Base-by-base conservation (phyloP, 2,797 vertebrate genomes). In the Labeo calbasu region DNA sequence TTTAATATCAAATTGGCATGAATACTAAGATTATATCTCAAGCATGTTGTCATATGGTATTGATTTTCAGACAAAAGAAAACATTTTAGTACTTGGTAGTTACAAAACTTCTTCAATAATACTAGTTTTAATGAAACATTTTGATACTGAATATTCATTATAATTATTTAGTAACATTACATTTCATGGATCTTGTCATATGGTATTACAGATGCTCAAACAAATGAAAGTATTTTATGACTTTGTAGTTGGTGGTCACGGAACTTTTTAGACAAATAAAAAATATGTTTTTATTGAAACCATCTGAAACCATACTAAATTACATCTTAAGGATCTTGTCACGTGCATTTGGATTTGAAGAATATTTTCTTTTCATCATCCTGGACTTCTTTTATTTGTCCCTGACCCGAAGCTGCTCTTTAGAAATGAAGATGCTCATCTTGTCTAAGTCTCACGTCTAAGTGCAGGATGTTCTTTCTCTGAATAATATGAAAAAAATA, bases 401-500 rank as follows among this genome's bases (percentile, higher is more conserved):
- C 32, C 2, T 78, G 76, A 78, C 43, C 43, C 43, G 19, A 21
- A 40, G 11, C 40, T 17, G 53, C 73, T 59, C 73, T 77, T 79
- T 17, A 50, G 61, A 66, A 66, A 72, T 72, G 50, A 72, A 79
- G 17, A 46, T 25, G 32, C 53, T 23, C 6, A 63, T 46, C 40
- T 77, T 4, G 15, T 9, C 9, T 10, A 46, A 51, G 23, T 19
- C 55, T 61, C 32, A 40, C 3, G n/a, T 61, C 61, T 65, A 19
- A 55, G 77, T 48, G 57, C 59, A 63, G 10, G n/a, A 65, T 53
- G 50, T 53, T 55, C 14, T 57, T 71, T 71, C 40, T 81, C 70
- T 75, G 48, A 40, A 66, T 40, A 83, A 76, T 19, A 55, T 4
- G 17, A 10, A 66, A n/a, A 36, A 76, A 82, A 76, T 43, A 46